Evolutionary conservation across 2,797 vertebrate genomes (phyloP).

Genomic region (Carcharodon carcharias): DNA sequence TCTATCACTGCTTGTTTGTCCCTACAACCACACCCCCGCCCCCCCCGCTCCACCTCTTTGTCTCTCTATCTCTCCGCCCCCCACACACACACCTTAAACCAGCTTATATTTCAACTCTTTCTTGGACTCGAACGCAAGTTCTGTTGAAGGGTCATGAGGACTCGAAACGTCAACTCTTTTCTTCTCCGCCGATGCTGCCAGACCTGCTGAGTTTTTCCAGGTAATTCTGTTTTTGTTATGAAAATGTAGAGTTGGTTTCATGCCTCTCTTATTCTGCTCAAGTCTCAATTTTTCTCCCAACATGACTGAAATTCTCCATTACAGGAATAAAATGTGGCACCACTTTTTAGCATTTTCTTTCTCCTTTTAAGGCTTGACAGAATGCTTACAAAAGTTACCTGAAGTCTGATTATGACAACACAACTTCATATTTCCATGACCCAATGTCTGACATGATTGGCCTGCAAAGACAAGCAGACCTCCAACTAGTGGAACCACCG

Average conservation of each 20-base stretch:
- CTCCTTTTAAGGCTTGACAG: background rate
- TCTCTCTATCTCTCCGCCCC: too few relatives aligned
- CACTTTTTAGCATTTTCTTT: background rate
- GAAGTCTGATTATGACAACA: background rate
- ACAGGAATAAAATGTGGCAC: background rate
- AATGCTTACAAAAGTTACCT: background rate
- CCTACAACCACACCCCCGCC: too few relatives aligned
- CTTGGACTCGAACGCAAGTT: too few relatives aligned
- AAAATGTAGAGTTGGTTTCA: background rate
- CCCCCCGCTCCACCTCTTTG: too few relatives aligned
- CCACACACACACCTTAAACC: too few relatives aligned
- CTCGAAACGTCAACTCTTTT: too few relatives aligned
- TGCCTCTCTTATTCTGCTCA: background rate
- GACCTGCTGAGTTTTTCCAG: too few relatives aligned
- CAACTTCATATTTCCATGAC: background rate
- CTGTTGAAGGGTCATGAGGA: too few relatives aligned
- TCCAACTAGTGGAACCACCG: background rate
- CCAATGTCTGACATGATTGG: background rate
- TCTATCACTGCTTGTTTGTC: too few relatives aligned
- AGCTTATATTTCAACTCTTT: too few relatives aligned
- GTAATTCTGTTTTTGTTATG: too few relatives aligned
- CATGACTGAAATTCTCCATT: background rate
- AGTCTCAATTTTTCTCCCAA: background rate
- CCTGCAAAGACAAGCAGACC: background rate
- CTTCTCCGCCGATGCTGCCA: too few relatives aligned